Evolutionary conservation across 2,113 vertebrate genomes (phyloP).

Genomic region (Dromiciops gliroides): DNA sequence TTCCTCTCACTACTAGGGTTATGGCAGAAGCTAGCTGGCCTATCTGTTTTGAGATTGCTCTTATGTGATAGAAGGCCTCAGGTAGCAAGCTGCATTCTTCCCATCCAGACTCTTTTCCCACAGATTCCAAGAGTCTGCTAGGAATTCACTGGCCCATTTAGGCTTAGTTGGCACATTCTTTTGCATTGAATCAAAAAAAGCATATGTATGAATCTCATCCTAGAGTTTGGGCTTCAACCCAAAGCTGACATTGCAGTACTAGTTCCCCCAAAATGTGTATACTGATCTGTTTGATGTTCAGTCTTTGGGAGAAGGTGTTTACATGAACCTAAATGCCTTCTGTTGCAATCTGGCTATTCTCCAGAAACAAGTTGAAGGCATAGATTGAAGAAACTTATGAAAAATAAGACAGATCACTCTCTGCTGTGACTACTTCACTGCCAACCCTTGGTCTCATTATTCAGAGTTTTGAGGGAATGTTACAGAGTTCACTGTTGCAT

Average conservation of each 20-base stretch:
- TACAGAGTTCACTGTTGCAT: not conserved
- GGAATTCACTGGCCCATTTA: not conserved
- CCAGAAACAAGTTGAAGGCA: not conserved
- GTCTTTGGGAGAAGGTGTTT: not conserved
- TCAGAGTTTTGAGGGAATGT: not conserved
- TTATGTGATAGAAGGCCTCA: not conserved
- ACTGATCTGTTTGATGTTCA: not conserved
- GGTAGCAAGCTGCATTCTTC: not conserved
- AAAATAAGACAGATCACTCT: conserved; percentile 11
- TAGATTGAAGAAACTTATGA: not conserved
- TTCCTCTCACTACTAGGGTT: not conserved
- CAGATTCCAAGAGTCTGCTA: not conserved
- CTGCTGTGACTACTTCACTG: not conserved
- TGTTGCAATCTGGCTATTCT: conserved; percentile 4
- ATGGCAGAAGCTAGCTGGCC: not conserved
- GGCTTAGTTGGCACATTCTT: not conserved
- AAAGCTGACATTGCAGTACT: not conserved
- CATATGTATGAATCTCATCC: not conserved
- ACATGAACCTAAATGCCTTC: conserved; percentile 22
- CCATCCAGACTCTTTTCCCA: not conserved
- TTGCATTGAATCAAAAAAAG: not conserved
- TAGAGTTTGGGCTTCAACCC: conserved; percentile 7
- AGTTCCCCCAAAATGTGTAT: not conserved
- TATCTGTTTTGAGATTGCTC: not conserved
- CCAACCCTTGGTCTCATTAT: not conserved